Evolutionary conservation across 2,113 vertebrate species (phyloP).

Genomic region (Pelmatolapia mariae): DNA sequence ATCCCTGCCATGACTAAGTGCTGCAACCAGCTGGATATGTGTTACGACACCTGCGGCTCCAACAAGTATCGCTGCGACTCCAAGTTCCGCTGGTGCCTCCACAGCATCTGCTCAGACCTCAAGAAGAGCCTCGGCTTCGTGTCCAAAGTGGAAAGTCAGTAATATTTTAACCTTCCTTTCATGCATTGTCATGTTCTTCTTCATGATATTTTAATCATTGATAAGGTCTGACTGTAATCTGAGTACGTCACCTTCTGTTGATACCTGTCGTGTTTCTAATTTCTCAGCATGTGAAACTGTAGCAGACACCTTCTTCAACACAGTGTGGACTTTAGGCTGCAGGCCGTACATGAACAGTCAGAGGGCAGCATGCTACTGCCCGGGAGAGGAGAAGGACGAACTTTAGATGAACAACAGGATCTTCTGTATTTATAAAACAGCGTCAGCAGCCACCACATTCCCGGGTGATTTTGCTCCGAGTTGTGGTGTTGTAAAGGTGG

Average conservation of each 20-base stretch:
- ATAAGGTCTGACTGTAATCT: fast-evolving
- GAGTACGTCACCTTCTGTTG: not conserved
- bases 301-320: constrained; percentile 91
- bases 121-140: constrained; percentile 96
- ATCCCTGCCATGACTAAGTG: constrained; percentile 99
- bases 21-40: constrained; percentile 93
- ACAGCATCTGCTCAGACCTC: constrained; percentile 94
- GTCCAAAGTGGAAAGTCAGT: constrained; percentile 91
- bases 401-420: constrained; percentile 52
- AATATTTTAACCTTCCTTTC: not conserved
- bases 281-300: constrained; percentile 85
- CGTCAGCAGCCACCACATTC: not conserved
- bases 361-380: constrained; percentile 85
- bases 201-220: fast-evolving
- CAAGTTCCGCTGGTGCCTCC: constrained; percentile 98
- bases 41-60: constrained; percentile 95
- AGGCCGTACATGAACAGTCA: constrained; percentile 98
- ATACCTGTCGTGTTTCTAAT: not conserved
- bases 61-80: constrained; percentile 98
- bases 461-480: not conserved
- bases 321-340: constrained; percentile 95
- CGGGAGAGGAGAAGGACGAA: constrained; percentile 89
- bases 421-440: not conserved
- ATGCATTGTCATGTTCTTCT: not conserved
- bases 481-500: not conserved